Evolutionary conservation across 37 sponge, comb jelly and placozoan species (phyloP), one percentile per base, ranked within the genome.

Genomic region (Bolinopsis microptera): DNA sequence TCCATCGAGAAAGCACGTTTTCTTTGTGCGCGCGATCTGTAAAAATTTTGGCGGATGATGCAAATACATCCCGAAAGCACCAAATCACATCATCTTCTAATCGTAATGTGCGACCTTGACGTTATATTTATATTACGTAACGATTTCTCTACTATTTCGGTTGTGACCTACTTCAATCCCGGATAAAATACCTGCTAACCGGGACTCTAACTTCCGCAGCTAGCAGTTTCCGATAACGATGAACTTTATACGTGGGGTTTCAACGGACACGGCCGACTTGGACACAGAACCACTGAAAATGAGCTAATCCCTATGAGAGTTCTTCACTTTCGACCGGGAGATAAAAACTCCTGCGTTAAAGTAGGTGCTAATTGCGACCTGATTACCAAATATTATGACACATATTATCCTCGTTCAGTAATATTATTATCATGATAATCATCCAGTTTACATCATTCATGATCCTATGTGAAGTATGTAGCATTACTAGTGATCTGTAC

Each of bases 161-260:
- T 5, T 48, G 61, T 48, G 61, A 48, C 9, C 61, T 48, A 13
- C 13, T 48, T 48, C 61, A 13, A 13, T 18, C 61, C 61, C 61
- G 61, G 61, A 48, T 48, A 13, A 48, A 48, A 48, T 13, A 48
- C 5, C 13, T 48, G 13, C 61, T 48, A 13, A 48, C 61, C 5
- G n/a, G n/a, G n/a, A n/a, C n/a, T 48, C 13, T 48, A 13, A 48
- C 30, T 3, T 35, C 38, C 39, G 1, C 90, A 86, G 90, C 22
- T 41, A 0, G 90, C 90, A 0, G 30, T 86, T 0, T 86, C 90
- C 40, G 36, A 35, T 0, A 41, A 5, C 23, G 90, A 86, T 40
- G 61, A 86, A 40, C 48, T 86, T 24, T 86, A 36, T 48, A 86
- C 90, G 13, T 86, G 90, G 90, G 90, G 90, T 24, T 86, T 86